Evolutionary conservation across 2,797 vertebrate species (phyloP).

Genomic region (Hafferia zeledoni): DNA sequence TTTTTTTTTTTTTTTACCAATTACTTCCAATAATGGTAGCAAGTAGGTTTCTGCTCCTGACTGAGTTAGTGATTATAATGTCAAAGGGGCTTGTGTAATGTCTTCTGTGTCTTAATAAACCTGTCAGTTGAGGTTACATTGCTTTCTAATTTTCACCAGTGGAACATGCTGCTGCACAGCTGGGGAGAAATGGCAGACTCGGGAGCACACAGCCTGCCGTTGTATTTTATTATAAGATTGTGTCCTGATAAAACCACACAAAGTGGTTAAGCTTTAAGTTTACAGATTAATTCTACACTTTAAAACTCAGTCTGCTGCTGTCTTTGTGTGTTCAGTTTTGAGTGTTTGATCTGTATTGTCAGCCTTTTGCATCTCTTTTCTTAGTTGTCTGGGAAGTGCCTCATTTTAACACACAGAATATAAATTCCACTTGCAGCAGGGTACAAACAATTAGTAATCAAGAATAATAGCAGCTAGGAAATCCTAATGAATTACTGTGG

Average conservation of each 20-base stretch:
- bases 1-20: conserved; percentile 49
- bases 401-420: neutral
- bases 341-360: neutral
- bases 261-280: neutral
- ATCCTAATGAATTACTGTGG: neutral
- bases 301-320: neutral
- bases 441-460: neutral
- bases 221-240: conserved; percentile 3
- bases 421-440: neutral
- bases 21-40: conserved; percentile 73
- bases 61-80: conserved; percentile 73
- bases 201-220: neutral
- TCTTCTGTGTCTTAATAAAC: conserved; percentile 77
- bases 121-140: conserved; percentile 71
- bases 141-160: conserved; percentile 69
- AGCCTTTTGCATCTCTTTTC: neutral
- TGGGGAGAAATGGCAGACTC: conserved; percentile 28
- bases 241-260: neutral
- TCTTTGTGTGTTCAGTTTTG: neutral
- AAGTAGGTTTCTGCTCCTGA: conserved; percentile 67
- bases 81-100: conserved; percentile 73
- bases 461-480: neutral
- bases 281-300: neutral
- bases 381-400: neutral
- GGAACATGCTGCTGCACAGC: conserved; percentile 39